Evolutionary conservation across 2,888 invertebrate genomes (phyloP).

Genomic region (Diplolepis rosae): DNA sequence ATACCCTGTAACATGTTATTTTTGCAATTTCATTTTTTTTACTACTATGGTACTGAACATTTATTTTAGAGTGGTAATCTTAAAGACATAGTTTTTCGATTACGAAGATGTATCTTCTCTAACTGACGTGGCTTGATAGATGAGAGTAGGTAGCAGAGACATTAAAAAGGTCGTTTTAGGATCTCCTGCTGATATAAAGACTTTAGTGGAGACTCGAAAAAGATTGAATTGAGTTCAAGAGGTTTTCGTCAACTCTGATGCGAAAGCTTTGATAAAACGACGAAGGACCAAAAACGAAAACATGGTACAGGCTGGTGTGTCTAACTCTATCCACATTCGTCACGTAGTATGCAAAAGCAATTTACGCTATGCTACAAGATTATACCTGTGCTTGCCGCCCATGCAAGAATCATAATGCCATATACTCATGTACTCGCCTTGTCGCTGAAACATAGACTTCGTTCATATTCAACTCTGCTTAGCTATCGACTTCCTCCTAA

Average conservation of each 20-base stretch:
- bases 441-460: slow-evolving; percentile 10
- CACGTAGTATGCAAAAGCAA: slow-evolving; percentile 3
- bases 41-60: not conserved
- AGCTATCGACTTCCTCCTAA: not conserved
- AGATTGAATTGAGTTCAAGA: not conserved
- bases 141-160: not conserved
- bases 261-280: not conserved
- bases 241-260: not conserved
- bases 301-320: not conserved
- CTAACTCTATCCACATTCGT: not conserved
- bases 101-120: not conserved
- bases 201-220: not conserved
- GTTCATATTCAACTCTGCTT: not conserved
- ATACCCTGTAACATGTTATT: too few species aligned
- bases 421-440: not conserved
- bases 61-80: not conserved
- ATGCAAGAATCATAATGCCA: slow-evolving; percentile 16
- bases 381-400: not conserved
- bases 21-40: too few species aligned
- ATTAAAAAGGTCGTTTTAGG: slow-evolving; percentile 22
- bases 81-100: not conserved
- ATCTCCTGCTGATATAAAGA: slow-evolving; percentile 4
- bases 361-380: slow-evolving; percentile 4
- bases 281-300: not conserved
- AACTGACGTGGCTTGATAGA: slow-evolving; percentile 4